Percentiles rank a stretch among this genome's conserved stretches.
Conservation (phyloP, 2,113 vertebrate genomes). For the Argyrosomus japonicus region DNA sequence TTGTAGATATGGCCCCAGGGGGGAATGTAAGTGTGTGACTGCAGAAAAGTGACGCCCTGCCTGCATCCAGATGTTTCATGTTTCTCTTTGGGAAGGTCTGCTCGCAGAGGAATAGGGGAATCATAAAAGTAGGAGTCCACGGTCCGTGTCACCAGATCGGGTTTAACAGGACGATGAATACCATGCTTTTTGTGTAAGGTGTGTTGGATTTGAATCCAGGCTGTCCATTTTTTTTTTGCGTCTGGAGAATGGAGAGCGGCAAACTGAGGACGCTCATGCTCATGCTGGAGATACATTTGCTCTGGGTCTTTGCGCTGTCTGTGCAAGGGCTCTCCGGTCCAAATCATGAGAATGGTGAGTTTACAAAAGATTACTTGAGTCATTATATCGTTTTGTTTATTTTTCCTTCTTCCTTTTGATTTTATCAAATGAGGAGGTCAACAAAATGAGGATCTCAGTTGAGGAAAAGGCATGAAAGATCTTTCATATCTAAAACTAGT, state of each 20-base stretch:
- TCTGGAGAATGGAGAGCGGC: constrained; percentile 68
- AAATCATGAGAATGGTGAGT: constrained; percentile 71
- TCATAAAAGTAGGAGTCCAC: not conserved
- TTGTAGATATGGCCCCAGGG: constrained; percentile 38
- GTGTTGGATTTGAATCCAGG: not conserved
- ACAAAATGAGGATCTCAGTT: not conserved
- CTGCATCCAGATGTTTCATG: constrained; percentile 83
- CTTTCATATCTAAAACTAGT: not conserved
- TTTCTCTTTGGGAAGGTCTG: constrained; percentile 56
- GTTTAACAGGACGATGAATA: not conserved
- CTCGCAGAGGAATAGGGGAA: constrained; percentile 16
- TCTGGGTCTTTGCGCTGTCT: constrained; percentile 59
- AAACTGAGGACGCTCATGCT: constrained; percentile 51
- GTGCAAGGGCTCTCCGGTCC: constrained; percentile 44
- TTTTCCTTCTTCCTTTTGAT: not conserved
- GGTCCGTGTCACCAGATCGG: constrained; percentile 9
- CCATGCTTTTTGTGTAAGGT: constrained; percentile 16
- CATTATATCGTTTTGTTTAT: not conserved
- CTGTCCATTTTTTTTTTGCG: not conserved
- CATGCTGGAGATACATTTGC: constrained; percentile 61
- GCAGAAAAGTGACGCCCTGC: constrained; percentile 69
- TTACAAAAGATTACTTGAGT: not conserved
- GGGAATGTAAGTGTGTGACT: constrained; percentile 46
- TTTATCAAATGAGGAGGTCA: not conserved
- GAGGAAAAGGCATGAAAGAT: not conserved